Base-by-base conservation (phyloP, 1,140 invertebrate genomes). In the Hylaeus volcanicus region DNA sequence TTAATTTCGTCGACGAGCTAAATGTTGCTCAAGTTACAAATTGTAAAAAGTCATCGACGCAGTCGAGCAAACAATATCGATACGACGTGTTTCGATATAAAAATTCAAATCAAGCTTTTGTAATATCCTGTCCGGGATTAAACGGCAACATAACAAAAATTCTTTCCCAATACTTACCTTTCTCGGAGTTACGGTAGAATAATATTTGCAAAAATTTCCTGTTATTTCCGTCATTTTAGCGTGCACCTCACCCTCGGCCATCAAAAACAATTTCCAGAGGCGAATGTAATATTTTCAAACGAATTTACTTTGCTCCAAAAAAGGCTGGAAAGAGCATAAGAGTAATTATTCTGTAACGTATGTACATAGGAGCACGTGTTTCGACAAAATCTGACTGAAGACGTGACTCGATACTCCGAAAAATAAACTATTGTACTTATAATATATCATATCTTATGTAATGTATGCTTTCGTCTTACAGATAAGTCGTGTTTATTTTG, bases 81-180 rank as follows among this genome's bases (percentile, higher is more conserved):
- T 11, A 12, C 60, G 3, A n/a, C 9, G 43, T 12, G 61, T n/a
- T 43, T 37, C 64, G 53, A 51, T 63, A 58, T 43, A 37, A 14
- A 41, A 11, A 12, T 74, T 69, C 39, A 74, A 79, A 63, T 78
- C 75, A 53, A 78, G 63, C 56, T 63, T 64, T 72, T 72, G 73
- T 72, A 79, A 79, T 74, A 79, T 74, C 77, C 77, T 79, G 61
- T 14, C 6, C 51, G 48, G 51, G 55, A 66, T 79, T 56, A 45
- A 79, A 79, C 61, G 26, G 1, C 9, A 5, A 14, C 43, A n/a
- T 26, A 71, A 63, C 48, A 70, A 78, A 64, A 79, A 45, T 58
- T 74, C 48, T 53, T 79, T 64, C 4, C 41, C 61, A 48, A 73
- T 79, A 74, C 74, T 79, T 64, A 48, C 51, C 39, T 48, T 4